These are phyloP conservation scores for Scatophagus argus DNA, from an alignment of 2,113 vertebrate species.

Conservation along the genomic window DNA sequence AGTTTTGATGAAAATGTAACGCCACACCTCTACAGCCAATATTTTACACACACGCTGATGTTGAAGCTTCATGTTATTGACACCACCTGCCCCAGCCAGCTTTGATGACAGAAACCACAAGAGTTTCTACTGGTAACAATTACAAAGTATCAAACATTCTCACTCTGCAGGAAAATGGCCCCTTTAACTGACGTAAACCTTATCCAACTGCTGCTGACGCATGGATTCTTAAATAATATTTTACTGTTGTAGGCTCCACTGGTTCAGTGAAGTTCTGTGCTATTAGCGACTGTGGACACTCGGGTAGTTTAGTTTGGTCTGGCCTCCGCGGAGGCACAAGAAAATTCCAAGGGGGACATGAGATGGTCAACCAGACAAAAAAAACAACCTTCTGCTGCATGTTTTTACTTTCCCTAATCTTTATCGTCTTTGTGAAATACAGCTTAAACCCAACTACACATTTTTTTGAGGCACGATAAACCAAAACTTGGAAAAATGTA, in stretches of 20 bases:
- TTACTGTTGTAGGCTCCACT: neutral
- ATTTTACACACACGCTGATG: constrained; percentile 23
- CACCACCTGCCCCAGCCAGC: neutral
- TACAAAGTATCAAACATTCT: too few species aligned
- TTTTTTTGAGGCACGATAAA: neutral
- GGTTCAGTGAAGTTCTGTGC: neutral
- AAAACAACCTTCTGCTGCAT: neutral
- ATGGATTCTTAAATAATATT: neutral
- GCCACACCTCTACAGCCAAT: constrained; percentile 1
- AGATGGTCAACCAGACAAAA: neutral
- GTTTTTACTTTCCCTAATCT: neutral
- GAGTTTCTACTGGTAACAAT: constrained; percentile 43
- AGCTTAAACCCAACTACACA: neutral
- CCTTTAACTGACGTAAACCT: too few species aligned
- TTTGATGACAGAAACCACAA: constrained; percentile 31
- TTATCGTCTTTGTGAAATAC: neutral
- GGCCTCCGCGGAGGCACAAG: neutral
- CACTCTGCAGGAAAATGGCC: too few species aligned
- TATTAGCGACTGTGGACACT: neutral
- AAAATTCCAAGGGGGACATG: neutral
- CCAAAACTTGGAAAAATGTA: neutral
- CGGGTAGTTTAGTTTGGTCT: neutral
- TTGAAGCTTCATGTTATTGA: constrained; percentile 13
- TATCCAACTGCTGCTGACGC: neutral
- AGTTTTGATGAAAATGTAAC: neutral